These are phyloP conservation scores for rabbit (Oryctolagus cuniculus) DNA, from an alignment of 2,113 vertebrate genomes.

Conservation along the genomic window DNA sequence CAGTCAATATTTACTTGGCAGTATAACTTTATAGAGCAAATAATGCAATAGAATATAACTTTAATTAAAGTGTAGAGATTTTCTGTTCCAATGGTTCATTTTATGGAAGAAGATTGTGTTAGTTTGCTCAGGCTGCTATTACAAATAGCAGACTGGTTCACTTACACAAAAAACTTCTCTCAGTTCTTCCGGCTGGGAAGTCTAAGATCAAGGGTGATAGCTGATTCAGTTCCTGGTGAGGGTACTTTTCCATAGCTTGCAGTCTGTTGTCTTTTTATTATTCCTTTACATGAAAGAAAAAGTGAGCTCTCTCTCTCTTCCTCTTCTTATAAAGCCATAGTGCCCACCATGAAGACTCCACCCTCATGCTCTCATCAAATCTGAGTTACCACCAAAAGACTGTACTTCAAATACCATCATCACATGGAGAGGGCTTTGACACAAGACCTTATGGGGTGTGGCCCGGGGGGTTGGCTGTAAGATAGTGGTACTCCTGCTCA, in stretches of 20 bases:
- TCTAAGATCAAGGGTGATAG: not conserved
- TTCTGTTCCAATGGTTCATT: not conserved
- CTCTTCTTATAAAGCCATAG: not conserved
- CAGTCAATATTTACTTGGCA: not conserved
- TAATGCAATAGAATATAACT: not conserved
- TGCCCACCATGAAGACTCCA: not conserved
- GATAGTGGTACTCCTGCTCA: too few species aligned
- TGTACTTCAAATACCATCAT: not conserved
- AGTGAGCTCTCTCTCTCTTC: not conserved
- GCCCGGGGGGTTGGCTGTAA: too few species aligned
- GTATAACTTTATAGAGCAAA: conserved; percentile 13
- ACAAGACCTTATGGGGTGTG: not conserved
- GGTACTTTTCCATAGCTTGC: not conserved
- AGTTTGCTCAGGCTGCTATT: not conserved
- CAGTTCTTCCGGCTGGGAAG: not conserved
- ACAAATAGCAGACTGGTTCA: not conserved
- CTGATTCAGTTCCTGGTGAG: not conserved
- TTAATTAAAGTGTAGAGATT: not conserved
- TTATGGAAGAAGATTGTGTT: not conserved
- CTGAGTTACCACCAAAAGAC: not conserved
- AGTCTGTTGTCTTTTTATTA: not conserved
- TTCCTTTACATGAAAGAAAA: not conserved
- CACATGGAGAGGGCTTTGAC: not conserved
- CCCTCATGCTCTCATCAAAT: not conserved
- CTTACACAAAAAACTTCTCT: not conserved